Percentiles rank a stretch among this genome's conserved stretches.
These are phyloP conservation scores for Meriones psammophilus DNA, from an alignment of 2,797 vertebrate species.

Conservation along the genomic window DNA sequence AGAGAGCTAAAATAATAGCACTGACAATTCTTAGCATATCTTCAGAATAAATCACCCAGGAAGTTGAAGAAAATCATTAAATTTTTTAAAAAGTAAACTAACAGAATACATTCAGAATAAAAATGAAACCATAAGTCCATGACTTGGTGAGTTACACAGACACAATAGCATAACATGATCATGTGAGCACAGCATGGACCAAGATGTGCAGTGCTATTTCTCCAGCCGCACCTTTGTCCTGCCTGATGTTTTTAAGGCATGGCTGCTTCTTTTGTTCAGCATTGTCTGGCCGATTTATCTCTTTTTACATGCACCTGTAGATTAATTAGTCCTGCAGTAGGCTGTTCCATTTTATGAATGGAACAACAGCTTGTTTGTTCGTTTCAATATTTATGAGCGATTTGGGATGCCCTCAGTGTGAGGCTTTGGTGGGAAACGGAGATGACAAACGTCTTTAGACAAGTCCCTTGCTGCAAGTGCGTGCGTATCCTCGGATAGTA, in stretches of 20 bases:
- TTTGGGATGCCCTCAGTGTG: neutral
- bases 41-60: conserved; percentile 8
- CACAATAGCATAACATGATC: neutral
- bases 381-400: neutral
- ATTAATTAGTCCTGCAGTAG: neutral
- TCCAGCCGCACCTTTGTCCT: neutral
- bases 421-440: neutral
- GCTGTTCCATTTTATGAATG: neutral
- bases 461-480: neutral
- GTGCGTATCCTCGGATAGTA: neutral
- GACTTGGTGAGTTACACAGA: neutral
- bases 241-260: neutral
- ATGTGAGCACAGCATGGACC: neutral
- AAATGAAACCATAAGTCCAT: neutral
- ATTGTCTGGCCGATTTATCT: neutral
- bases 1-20: neutral
- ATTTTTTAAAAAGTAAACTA: neutral
- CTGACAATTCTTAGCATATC: neutral
- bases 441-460: neutral
- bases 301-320: neutral
- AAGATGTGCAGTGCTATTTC: neutral
- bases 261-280: neutral
- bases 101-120: neutral
- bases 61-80: neutral
- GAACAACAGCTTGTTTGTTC: neutral